Base-by-base conservation (phyloP, 2,113 vertebrate genomes). In the Pterophyllum scalare region DNA sequence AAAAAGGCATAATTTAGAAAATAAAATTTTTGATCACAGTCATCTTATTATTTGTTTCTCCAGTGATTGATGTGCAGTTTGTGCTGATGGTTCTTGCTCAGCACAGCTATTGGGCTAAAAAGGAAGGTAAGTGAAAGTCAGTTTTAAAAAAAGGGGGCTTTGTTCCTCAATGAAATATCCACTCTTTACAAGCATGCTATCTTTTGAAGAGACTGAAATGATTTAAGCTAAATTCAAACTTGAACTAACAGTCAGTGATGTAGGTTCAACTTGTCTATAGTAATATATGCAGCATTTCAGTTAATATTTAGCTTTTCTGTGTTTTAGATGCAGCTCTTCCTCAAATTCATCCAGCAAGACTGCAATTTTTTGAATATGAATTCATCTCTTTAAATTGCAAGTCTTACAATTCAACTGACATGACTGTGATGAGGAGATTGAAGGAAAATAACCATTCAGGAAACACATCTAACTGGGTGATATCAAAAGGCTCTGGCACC, bases 391-490 rank as follows among this genome's bases (percentile, higher is more conserved):
- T 61, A 33, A 61, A 19, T 61, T 61, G 59, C 31, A 20, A 35
- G 0, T 35, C 59, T 35, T 28, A 35, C 1, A 61, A 19, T 31
- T n/a, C 59, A 43, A 12, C 40, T 7, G 31, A 61, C 31, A 35
- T 61, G 5, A 35, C 31, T 1, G 1, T 61, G 59, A 20, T 35
- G 28, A 33, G 59, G 28, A 61, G 1, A 20, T 7, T 61, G 59
- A 6, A 61, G 59, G 59, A 33, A 61, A 19, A 1, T 61, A 31
- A 33, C 28, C 33, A 33, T 61, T 61, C 59, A 6, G 19, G 17
- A 61, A 61, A 33, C 0, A 0, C 8, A 33, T 0, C 28, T 1
- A 61, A 61, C 59, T 61, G 59, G 59, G 0, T 61, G 59, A 33
- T 17, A 35, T 61, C 59, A 12, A 61, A 17, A 61, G 59, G 59